Evolutionary conservation across 2,797 vertebrate genomes (phyloP), one percentile per base, ranked within the genome.

Genomic region (Lemur catta): DNA sequence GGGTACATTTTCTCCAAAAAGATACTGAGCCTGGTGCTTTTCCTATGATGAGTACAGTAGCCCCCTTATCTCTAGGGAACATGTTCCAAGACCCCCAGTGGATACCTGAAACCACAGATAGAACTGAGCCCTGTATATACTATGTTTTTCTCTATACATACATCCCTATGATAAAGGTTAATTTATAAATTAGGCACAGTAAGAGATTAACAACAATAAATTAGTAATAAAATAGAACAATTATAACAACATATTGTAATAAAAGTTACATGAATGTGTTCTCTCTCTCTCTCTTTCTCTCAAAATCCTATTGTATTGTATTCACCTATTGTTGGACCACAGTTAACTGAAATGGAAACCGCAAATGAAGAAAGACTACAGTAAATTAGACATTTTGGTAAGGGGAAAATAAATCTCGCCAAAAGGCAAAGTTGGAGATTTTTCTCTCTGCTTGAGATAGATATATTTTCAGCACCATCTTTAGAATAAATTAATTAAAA

Each of bases 401-500:
- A 81, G 4, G 7, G 11, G 38, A 65, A 84, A 74, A 79, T n/a
- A 85, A 74, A 71, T 78, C 55, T 24, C 57, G 17, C 65, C 38
- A 82, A 67, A 65, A 80, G 52, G 59, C 46, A 33, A 57, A 43
- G 61, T 7, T 30, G 91, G 55, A 41, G 41, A 61, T n/a, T 96
- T 85, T 22, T 48, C 71, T 96, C 90, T 89, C 67, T 46, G 15
- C 26, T n/a, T 80, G 50, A 97, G 35, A 2, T 85, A 87, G 9
- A 22, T 4, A n/a, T 82, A 59, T 26, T 8, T 96, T 96, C 17
- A 71, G 75, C 30, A 43, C 48, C 5, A 11, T 38, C 22, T 71
- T 97, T 65, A 79, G 50, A 89, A 89, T 85, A 79, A 69, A 90
- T 93, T 79, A 38, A 94, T 93, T 92, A 79, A 82, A 94, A 78